Evolutionary conservation across 2,113 vertebrate genomes (phyloP).

Genomic region (Chrysemys picta): DNA sequence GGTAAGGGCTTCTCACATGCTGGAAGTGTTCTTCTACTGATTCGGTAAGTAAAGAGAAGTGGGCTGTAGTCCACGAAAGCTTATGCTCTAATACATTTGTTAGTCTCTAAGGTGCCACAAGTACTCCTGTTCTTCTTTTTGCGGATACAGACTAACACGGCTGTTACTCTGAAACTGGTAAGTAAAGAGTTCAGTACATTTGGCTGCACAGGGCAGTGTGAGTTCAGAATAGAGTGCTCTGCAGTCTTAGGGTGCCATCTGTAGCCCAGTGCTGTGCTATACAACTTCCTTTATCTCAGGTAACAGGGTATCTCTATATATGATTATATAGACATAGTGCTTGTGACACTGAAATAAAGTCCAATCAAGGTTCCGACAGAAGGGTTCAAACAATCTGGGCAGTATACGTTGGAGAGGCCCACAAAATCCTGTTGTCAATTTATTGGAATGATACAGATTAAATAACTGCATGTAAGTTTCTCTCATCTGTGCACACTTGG

Average conservation of each 20-base stretch:
- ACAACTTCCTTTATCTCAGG: not conserved
- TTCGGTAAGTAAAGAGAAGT: not conserved
- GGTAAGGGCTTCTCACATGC: not conserved
- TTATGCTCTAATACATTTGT: too few relatives aligned
- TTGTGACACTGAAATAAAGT: not conserved
- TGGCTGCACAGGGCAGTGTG: not conserved
- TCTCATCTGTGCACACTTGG: not conserved
- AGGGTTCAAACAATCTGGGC: not conserved
- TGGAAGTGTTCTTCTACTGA: rapidly evolving
- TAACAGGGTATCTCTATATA: not conserved
- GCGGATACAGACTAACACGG: too few relatives aligned
- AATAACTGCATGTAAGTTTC: not conserved
- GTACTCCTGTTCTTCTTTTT: too few relatives aligned
- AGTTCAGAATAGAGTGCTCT: not conserved
- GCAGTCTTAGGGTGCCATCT: constrained; percentile 60
- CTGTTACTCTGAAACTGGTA: too few relatives aligned
- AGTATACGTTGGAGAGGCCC: not conserved
- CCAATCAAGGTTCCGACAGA: not conserved
- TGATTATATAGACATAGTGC: not conserved
- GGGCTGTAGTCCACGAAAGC: too few relatives aligned
- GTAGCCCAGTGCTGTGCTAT: constrained; percentile 9
- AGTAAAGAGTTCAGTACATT: not conserved
- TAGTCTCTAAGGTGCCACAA: too few relatives aligned
- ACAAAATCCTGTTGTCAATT: rapidly evolving
- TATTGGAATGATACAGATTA: not conserved